These are phyloP conservation scores for Plecotus auritus DNA, from an alignment of 2,113 vertebrate species.

Conservation along the genomic window DNA sequence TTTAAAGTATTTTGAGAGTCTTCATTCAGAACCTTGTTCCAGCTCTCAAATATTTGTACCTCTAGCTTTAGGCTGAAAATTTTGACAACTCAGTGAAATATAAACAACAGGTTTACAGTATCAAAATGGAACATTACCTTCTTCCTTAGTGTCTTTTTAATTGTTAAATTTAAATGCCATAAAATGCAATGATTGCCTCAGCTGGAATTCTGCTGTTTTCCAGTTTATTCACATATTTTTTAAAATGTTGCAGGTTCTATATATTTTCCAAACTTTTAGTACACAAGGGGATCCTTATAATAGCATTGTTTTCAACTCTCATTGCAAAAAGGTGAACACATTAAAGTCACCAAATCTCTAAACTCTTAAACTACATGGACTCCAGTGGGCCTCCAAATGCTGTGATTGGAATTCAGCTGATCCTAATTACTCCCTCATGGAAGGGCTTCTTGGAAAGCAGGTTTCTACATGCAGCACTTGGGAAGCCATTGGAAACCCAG, in stretches of 20 bases:
- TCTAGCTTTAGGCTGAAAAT: conserved; percentile 40
- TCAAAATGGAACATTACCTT: conserved; percentile 52
- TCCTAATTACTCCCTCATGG: not conserved
- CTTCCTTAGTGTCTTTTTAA: conserved; percentile 65
- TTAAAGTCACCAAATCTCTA: not conserved
- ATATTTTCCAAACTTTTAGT: conserved; percentile 28
- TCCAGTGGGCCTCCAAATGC: not conserved
- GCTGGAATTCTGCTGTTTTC: conserved; percentile 55
- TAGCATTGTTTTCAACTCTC: conserved; percentile 15
- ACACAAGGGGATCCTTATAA: not conserved
- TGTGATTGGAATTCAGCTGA: conserved; percentile 18
- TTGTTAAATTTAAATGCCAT: conserved; percentile 66
- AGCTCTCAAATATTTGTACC: conserved; percentile 20
- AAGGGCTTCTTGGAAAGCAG: not conserved
- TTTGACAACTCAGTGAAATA: conserved; percentile 53
- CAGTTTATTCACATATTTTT: conserved; percentile 29
- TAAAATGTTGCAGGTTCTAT: not conserved
- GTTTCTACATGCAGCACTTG: not conserved
- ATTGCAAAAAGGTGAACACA: not conserved
- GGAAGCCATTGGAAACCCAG: not conserved
- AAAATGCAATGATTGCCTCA: conserved; percentile 56
- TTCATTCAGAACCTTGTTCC: conserved; percentile 35
- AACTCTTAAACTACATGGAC: not conserved
- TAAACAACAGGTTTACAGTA: conserved; percentile 67
- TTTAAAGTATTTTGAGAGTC: not conserved